Evolutionary conservation across 2,113 vertebrate species (phyloP).

Genomic region (Epinephelus cyanopodus): DNA sequence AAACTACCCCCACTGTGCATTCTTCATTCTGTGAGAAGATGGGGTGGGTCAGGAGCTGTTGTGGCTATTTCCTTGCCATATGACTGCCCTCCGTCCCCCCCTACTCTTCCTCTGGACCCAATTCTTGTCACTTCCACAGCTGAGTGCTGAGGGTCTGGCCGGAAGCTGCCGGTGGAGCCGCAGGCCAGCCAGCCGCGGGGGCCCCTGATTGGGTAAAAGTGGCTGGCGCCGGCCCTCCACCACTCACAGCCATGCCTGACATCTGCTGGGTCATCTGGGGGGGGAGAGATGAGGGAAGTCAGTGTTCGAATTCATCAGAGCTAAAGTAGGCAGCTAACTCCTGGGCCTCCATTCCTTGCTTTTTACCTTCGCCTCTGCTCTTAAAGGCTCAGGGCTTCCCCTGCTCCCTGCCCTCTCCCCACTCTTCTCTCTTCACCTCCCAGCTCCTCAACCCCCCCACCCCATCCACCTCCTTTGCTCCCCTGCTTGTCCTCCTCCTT

Average conservation of each 20-base stretch:
- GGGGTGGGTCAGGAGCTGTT: slow-evolving; percentile 1
- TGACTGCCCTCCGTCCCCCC: background rate
- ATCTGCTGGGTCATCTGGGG: slow-evolving; percentile 95
- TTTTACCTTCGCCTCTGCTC: slow-evolving; percentile 25
- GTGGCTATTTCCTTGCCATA: background rate
- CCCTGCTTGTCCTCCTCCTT: slow-evolving; percentile 7
- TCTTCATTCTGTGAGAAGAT: slow-evolving; percentile 24
- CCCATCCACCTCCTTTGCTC: slow-evolving; percentile 11
- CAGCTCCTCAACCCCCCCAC: background rate
- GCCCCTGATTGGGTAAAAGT: slow-evolving; percentile 88
- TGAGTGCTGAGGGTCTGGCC: slow-evolving; percentile 98
- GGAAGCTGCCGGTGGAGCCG: slow-evolving; percentile 83
- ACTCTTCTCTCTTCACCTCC: background rate
- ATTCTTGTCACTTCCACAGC: slow-evolving; percentile 92
- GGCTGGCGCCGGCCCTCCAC: slow-evolving; percentile 77
- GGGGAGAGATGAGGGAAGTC: background rate
- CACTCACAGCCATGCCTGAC: slow-evolving; percentile 90
- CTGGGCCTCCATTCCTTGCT: background rate
- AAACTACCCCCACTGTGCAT: slow-evolving; percentile 77
- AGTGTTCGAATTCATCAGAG: slow-evolving; percentile 22
- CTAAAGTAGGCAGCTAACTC: slow-evolving; percentile 19
- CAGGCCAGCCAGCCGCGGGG: slow-evolving; percentile 86
- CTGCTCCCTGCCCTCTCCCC: background rate
- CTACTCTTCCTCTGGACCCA: slow-evolving; percentile 45
- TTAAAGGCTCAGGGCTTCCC: slow-evolving; percentile 5